Evolutionary conservation across 2,797 vertebrate species (phyloP), one percentile per base, ranked within the genome.

Genomic region (Xyrichtys novacula): DNA sequence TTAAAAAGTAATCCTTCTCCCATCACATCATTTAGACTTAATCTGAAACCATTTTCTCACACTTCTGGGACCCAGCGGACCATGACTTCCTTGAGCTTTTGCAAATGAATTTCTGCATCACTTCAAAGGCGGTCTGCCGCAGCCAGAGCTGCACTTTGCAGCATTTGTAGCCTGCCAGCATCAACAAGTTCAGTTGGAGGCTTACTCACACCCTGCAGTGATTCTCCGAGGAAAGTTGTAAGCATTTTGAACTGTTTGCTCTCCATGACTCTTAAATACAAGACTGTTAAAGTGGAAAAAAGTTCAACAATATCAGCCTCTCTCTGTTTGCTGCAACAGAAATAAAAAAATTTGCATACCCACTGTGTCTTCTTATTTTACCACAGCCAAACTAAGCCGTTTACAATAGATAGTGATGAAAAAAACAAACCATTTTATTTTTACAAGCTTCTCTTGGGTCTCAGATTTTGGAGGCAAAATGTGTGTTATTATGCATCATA

Each of bases 101-200:
- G 69, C 66, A 83, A 81, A 83, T 77, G 31, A 81, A 83, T 86
- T 68, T 81, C 64, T 61, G 58, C 29, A 73, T 76, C 67, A 85
- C 77, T 77, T 89, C 83, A 85, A 85, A 87, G 85, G 64, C 67
- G 6, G 47, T 55, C 53, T 56, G 15, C 64, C 75, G 71, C 58
- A 71, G 65, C 67, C 56, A 76, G 49, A 78, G 78, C 36, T 53
- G 71, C 69, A 47, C 78, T 71, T 68, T 74, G 74, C 65, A 83
- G 68, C 59, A 67, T 62, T 66, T 66, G 81, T 73, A 60, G 71
- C 48, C 65, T 73, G 49, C 57, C 47, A 70, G 65, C 80, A 78
- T 74, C 49, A 71, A 83, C 62, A 71, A 54, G 61, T 76, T 81
- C 53, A 67, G 46, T 79, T 40, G 8, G 47, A 64, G 54, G 49